Conservation (phyloP, 2,113 vertebrate species). For the Cyanoramphus novaezelandiae region DNA sequence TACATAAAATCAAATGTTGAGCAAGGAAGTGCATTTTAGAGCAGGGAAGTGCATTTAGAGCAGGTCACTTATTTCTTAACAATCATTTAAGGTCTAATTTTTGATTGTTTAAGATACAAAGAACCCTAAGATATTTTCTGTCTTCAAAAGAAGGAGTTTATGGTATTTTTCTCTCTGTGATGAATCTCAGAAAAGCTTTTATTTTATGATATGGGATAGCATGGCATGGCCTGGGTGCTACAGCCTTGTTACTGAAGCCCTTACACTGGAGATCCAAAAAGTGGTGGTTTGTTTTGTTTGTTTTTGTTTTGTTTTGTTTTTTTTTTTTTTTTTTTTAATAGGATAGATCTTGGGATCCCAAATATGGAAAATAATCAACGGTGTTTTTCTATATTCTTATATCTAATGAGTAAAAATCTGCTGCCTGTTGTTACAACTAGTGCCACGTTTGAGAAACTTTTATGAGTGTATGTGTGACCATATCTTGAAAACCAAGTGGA, state of each 20-base stretch:
- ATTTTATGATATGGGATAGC: not conserved
- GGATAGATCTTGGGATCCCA: not conserved
- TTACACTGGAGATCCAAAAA: not conserved
- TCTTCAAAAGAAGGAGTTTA: not conserved
- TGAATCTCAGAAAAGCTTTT: not conserved
- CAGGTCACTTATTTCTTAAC: accelerated
- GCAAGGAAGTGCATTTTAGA: not conserved
- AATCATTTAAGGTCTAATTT: not conserved
- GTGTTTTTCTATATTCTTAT: not conserved
- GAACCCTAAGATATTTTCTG: not conserved
- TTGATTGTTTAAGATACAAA: not conserved
- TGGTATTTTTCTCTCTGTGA: not conserved
- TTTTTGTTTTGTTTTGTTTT: too few species aligned
- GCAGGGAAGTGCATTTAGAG: not conserved
- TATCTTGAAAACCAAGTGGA: not conserved
- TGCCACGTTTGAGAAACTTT: not conserved
- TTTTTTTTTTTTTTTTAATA: not conserved
- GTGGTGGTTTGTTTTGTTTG: accelerated
- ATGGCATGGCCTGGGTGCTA: not conserved
- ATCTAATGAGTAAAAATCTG: not conserved
- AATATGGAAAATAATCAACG: not conserved
- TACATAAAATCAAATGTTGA: not conserved
- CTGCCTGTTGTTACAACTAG: not conserved
- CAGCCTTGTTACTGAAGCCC: not conserved
- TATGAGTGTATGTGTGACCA: not conserved